Base-by-base conservation (phyloP, 30 jellyfish, hydroid and myxozoan species). In the Pseudorhiza aurosa region DNA sequence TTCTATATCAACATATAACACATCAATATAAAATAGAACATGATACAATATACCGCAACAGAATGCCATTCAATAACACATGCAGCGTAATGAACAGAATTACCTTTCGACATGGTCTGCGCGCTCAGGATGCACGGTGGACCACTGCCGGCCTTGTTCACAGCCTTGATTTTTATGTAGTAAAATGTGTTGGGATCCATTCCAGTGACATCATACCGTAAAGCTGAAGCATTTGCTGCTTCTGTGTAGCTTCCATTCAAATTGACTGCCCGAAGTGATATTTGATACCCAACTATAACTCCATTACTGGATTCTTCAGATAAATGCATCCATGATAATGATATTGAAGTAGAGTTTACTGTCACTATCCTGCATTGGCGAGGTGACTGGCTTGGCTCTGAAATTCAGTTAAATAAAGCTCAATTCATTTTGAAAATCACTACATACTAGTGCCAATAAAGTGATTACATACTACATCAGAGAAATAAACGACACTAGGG, bases 101-200 rank as follows among this genome's bases (percentile, higher is more conserved):
- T 68, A 68, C 82, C 82, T 68, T 44, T 49, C 2, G 68, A 47
- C 40, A 68, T 8, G 22, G 82, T 68, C 25, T 44, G 27, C 1
- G 45, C 69, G 44, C 21, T 27, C 17, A 47, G 44, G 26, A 26
- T 15, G 46, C 82, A 68, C 67, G 82, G 47, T 11, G 82, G 65
- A 37, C 82, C 82, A 68, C 62, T 25, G 19, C 69, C 82, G 30
- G 82, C 82, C 28, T 42, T 68, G 53, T 68, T 68, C 3, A 30
- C 49, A 28, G 67, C 82, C 8, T 18, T 36, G 33, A 68, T 32
- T 3, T n/a, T 27, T 9, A 68, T 28, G 28, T 33, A 17, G n/a
- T 68, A 68, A n/a, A 29, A 43, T 8, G 68, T 25, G 47, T 44
- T 49, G 6, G 82, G 33, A 47, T 12, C 17, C 28, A 68, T 6